Conservation (phyloP, 2,113 vertebrate genomes). For the Himantopus leucocephalus region DNA sequence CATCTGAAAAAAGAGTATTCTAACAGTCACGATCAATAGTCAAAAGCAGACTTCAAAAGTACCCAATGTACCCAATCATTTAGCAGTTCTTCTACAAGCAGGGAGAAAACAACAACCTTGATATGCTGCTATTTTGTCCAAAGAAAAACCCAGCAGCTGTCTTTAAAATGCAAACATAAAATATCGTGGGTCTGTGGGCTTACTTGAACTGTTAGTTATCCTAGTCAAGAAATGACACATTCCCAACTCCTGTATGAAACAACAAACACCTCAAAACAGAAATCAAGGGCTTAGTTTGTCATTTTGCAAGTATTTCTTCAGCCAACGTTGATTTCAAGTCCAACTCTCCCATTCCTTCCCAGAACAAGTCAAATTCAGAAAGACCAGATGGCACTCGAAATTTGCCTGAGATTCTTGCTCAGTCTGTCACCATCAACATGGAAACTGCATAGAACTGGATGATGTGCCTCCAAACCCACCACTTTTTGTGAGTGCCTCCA, state of each 20-base stretch:
- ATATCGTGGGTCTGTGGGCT: background rate
- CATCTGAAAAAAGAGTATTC: background rate
- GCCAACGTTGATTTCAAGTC: background rate
- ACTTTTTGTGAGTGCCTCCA: constrained; percentile 35
- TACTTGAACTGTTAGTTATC: background rate
- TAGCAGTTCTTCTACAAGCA: background rate
- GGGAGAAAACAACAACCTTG: background rate
- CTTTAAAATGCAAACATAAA: background rate
- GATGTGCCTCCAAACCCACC: background rate
- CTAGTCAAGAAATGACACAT: background rate
- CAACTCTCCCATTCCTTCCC: constrained; percentile 26
- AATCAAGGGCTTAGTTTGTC: background rate
- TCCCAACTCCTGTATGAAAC: background rate
- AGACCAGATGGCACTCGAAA: constrained; percentile 72
- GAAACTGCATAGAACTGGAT: constrained; percentile 47
- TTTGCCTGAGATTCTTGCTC: constrained; percentile 5
- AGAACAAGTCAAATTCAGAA: constrained; percentile 70
- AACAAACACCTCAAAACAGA: background rate
- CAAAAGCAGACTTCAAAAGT: background rate
- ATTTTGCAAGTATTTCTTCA: background rate
- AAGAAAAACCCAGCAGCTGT: background rate
- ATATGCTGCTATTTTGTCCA: background rate
- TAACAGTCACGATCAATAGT: background rate
- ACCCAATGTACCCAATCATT: background rate
- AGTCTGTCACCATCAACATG: constrained; percentile 34